Evolutionary conservation across 2,888 invertebrate genomes (phyloP).

Genomic region (Mesorhabditis spiculigera): DNA sequence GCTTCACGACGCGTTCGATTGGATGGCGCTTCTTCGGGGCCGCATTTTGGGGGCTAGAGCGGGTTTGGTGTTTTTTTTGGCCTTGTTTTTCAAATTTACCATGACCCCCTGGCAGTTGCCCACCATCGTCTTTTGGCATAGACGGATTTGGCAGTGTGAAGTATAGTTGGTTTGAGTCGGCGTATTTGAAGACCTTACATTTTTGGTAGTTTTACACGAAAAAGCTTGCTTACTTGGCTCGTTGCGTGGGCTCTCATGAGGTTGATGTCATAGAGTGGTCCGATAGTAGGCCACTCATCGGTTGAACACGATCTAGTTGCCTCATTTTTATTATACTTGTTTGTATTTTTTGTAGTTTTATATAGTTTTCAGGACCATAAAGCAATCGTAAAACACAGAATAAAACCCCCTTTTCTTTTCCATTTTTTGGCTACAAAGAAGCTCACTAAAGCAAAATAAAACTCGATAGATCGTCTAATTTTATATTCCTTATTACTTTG

Average conservation of each 20-base stretch:
- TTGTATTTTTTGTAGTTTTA: background rate
- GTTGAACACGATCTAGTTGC: conserved; percentile 47
- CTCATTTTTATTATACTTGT: background rate
- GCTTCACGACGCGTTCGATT: conserved; percentile 9
- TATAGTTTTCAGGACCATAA: too few relatives aligned
- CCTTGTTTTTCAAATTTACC: conserved; percentile 24
- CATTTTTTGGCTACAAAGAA: too few relatives aligned
- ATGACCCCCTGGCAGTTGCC: conserved; percentile 55
- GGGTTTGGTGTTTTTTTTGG: background rate
- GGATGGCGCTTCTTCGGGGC: conserved; percentile 12
- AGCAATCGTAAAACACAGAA: too few relatives aligned
- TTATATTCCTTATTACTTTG: too few relatives aligned
- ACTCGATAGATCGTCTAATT: too few relatives aligned
- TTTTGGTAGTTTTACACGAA: background rate
- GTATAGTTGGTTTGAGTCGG: conserved; percentile 56
- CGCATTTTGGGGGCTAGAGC: conserved; percentile 48
- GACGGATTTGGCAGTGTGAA: conserved; percentile 57
- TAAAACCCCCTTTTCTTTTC: too few relatives aligned
- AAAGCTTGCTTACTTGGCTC: conserved; percentile 31
- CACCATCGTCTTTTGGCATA: conserved; percentile 58
- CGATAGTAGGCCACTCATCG: conserved; percentile 45
- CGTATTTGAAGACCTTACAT: conserved; percentile 53
- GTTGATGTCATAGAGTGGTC: conserved; percentile 47
- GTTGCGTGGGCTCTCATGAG: conserved; percentile 54
- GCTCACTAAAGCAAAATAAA: too few relatives aligned